A percentile compares a stretch with the other conserved stretches of the same genome.
These are phyloP conservation scores for Orycteropus afer DNA, from an alignment of 2,113 vertebrate genomes.

Conservation along the genomic window DNA sequence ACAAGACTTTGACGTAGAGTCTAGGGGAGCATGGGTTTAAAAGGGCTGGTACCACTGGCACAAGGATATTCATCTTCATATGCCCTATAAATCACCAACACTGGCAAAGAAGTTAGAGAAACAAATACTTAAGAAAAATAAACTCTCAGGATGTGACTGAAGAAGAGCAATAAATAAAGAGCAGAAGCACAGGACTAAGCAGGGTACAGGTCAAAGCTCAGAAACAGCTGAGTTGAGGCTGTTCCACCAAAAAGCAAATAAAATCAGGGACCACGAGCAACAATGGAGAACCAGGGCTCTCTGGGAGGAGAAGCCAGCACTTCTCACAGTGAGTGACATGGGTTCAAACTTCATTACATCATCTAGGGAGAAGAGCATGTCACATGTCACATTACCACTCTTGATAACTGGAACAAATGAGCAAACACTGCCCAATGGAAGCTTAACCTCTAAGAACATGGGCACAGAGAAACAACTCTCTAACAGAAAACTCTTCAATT, in stretches of 20 bases:
- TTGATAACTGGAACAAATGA: slow-evolving; percentile 24
- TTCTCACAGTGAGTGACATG: slow-evolving; percentile 13
- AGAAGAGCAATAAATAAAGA: neutral
- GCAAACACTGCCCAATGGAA: neutral
- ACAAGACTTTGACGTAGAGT: neutral
- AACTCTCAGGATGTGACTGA: neutral
- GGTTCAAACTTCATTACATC: slow-evolving; percentile 9
- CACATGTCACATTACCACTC: neutral
- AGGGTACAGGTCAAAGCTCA: slow-evolving; percentile 9
- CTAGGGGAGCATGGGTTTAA: neutral
- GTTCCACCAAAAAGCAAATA: slow-evolving; percentile 28
- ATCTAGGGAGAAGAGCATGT: neutral
- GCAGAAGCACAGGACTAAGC: slow-evolving; percentile 2
- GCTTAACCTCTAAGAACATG: neutral
- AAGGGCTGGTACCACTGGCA: too few species aligned
- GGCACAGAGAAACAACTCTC: neutral
- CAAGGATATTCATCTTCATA: neutral
- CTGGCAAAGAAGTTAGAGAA: neutral
- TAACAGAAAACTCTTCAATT: neutral
- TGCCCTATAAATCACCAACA: neutral
- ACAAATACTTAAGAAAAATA: slow-evolving; percentile 12
- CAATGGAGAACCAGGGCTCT: neutral
- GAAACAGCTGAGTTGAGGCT: neutral
- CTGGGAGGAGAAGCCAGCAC: neutral
- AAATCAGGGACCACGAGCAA: neutral